Percentiles rank a stretch among this genome's conserved stretches.
Conservation (phyloP, 2,888 invertebrate species). For the Heliconius sara region DNA sequence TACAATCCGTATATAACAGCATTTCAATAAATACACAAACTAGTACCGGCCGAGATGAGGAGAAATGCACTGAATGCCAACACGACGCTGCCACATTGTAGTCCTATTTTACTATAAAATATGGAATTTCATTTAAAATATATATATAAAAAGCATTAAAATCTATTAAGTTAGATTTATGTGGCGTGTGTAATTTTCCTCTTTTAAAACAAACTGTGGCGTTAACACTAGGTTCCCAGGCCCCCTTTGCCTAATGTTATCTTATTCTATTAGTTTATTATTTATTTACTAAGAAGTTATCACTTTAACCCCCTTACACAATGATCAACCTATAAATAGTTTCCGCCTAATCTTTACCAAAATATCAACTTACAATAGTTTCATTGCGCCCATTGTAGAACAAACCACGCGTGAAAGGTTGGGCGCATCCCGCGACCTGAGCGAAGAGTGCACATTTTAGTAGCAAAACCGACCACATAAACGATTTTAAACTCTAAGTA, state of each 20-base stretch:
- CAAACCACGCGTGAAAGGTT: constrained; percentile 80
- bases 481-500: constrained; percentile 44
- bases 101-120: not conserved
- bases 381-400: constrained; percentile 69
- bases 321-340: constrained; percentile 29
- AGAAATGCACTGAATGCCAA: constrained; percentile 55
- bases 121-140: not conserved
- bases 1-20: constrained; percentile 58
- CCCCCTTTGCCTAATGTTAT: not conserved
- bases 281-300: not conserved
- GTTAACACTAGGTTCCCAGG: not conserved
- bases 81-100: constrained; percentile 48
- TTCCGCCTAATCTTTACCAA: constrained; percentile 51
- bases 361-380: constrained; percentile 54
- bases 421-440: constrained; percentile 81
- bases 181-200: no score
- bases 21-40: constrained; percentile 54
- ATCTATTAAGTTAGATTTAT: no score
- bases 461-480: constrained; percentile 42
- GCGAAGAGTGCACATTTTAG: constrained; percentile 70
- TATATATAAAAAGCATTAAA: no score
- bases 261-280: not conserved
- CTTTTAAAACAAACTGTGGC: no score
- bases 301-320: constrained; percentile 5
- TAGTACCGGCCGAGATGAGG: constrained; percentile 53